These are phyloP conservation scores for Apis cerana DNA, from an alignment of 1,140 invertebrate species.

Conservation along the genomic window DNA sequence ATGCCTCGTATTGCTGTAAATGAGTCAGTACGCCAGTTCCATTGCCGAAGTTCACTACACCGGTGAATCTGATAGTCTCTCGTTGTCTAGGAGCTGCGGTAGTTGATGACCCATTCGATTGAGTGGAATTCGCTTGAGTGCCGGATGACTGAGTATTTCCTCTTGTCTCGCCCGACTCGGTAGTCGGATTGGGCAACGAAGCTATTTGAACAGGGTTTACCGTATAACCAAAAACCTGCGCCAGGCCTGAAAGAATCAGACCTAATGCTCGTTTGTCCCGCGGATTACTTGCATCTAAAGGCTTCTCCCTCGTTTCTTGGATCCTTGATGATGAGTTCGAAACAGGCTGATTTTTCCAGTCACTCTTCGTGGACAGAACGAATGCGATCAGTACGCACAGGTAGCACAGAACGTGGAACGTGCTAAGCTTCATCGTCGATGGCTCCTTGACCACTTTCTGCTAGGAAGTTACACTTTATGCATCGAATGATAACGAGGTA, in stretches of 20 bases:
- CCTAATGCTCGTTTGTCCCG: constrained; percentile 76
- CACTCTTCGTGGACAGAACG: not conserved
- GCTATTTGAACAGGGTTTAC: constrained; percentile 71
- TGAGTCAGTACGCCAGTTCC: constrained; percentile 72
- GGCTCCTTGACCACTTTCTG: not conserved
- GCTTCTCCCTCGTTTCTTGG: not conserved
- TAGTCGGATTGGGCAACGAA: constrained; percentile 68
- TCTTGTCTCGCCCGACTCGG: constrained; percentile 21
- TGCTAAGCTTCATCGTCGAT: constrained; percentile 27
- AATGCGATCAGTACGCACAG: constrained; percentile 29
- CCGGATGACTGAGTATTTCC: not conserved
- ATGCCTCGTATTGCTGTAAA: constrained; percentile 73
- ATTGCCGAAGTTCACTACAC: constrained; percentile 78
- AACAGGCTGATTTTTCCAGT: not conserved
- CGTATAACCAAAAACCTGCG: constrained; percentile 74
- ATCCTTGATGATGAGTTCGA: not conserved
- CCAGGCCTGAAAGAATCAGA: constrained; percentile 74
- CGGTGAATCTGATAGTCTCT: constrained; percentile 76
- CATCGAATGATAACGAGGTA: not conserved
- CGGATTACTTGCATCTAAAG: not conserved
- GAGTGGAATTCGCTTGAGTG: not conserved
- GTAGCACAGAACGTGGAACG: constrained; percentile 17
- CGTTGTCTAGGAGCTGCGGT: constrained; percentile 53
- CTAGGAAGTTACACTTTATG: constrained; percentile 12
- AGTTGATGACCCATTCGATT: constrained; percentile 1